Evolutionary conservation across 2,888 invertebrate genomes (phyloP).

Genomic region (Himalopsyche anomala): DNA sequence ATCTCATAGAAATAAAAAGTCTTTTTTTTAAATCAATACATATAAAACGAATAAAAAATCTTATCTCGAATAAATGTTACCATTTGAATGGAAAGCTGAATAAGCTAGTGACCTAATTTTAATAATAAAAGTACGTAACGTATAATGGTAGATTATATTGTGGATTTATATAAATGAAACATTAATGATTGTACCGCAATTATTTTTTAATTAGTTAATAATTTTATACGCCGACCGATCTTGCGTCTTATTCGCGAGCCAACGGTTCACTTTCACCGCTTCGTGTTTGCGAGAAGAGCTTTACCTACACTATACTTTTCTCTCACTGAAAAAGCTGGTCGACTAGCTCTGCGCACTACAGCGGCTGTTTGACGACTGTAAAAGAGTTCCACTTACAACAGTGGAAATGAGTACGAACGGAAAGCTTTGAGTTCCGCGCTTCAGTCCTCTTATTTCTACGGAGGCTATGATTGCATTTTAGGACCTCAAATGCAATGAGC

Average conservation of each 20-base stretch:
- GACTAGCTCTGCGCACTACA: constrained; percentile 12
- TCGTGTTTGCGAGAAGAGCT: constrained; percentile 9
- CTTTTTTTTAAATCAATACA: no score
- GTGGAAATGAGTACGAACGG: constrained; percentile 6
- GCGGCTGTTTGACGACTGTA: constrained; percentile 16
- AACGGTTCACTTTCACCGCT: neutral
- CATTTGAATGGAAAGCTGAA: no score
- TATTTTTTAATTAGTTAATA: no score
- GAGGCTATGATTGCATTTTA: constrained; percentile 4
- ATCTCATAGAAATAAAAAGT: no score
- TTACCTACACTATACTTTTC: neutral
- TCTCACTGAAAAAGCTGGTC: constrained; percentile 5
- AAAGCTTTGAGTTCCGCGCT: neutral
- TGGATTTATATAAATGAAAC: no score
- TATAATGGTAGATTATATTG: no score
- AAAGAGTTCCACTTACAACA: constrained; percentile 30
- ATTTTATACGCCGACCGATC: no score
- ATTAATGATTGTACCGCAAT: no score
- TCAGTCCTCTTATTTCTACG: neutral
- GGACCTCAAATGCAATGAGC: constrained; percentile 30
- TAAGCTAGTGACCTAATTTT: no score
- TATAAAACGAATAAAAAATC: no score
- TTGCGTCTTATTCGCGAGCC: neutral
- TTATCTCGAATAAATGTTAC: no score
- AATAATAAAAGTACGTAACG: no score